These are phyloP conservation scores for Corbicula japonica DNA, from an alignment of 2,888 invertebrate genomes.

Conservation along the genomic window DNA sequence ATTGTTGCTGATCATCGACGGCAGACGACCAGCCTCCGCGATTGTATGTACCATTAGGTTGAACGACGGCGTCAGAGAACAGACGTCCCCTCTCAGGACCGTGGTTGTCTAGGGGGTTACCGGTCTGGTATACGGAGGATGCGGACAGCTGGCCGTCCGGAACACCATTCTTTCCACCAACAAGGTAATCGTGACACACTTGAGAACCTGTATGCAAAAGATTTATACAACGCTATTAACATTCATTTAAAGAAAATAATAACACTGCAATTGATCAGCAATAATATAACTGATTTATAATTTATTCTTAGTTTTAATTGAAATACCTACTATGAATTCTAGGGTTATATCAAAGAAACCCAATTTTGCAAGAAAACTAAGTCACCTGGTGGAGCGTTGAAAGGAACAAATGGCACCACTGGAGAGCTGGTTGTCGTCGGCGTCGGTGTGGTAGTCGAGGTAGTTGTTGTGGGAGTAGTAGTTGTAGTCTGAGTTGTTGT, in stretches of 20 bases:
- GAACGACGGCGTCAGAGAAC: constrained; percentile 59
- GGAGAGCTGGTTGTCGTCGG: constrained; percentile 18
- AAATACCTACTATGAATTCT: too few species aligned
- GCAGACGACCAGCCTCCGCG: constrained; percentile 69
- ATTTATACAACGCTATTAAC: too few species aligned
- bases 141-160: constrained; percentile 65
- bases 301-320: too few species aligned
- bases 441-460: constrained; percentile 30
- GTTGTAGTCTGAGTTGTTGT: constrained; percentile 29
- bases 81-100: constrained; percentile 65
- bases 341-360: too few species aligned
- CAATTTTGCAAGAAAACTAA: too few species aligned
- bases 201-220: constrained; percentile 65
- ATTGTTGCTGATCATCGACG: constrained; percentile 65
- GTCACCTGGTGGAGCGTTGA: constrained; percentile 65
- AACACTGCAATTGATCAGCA: too few species aligned
- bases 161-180: constrained; percentile 60
- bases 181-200: constrained; percentile 71
- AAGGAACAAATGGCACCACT: constrained; percentile 53
- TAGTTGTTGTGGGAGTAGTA: constrained; percentile 19
- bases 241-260: too few species aligned
- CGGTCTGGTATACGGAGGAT: constrained; percentile 59
- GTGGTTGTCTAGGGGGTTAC: constrained; percentile 52
- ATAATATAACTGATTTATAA: too few species aligned
- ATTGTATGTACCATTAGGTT: constrained; percentile 61